Evolutionary conservation across 2,797 vertebrate genomes (phyloP).

Genomic region (Arrhamphus sclerolepis): DNA sequence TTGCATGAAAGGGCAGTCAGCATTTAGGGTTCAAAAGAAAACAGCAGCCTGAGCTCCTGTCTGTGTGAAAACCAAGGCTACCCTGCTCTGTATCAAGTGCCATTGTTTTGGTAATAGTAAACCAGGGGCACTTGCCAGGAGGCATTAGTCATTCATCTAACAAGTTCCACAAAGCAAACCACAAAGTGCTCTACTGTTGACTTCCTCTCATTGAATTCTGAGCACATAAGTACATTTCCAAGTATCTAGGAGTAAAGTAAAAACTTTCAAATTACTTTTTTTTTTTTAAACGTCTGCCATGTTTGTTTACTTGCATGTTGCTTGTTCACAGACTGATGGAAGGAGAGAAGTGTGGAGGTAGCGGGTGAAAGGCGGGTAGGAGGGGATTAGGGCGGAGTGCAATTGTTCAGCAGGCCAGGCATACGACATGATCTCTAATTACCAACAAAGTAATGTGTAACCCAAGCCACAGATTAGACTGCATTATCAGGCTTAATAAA

Average conservation of each 20-base stretch:
- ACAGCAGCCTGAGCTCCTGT: slow-evolving; percentile 67
- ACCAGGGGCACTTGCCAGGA: slow-evolving; percentile 78
- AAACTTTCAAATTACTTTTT: slow-evolving; percentile 45
- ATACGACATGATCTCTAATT: slow-evolving; percentile 80
- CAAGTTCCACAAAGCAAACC: slow-evolving; percentile 78
- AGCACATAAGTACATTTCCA: slow-evolving; percentile 64
- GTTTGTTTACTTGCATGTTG: slow-evolving; percentile 52
- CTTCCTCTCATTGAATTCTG: slow-evolving; percentile 76
- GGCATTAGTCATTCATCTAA: slow-evolving; percentile 78
- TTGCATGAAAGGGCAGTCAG: slow-evolving; percentile 69
- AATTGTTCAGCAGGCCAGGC: slow-evolving; percentile 72
- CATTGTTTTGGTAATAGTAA: slow-evolving; percentile 80
- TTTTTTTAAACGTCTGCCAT: slow-evolving; percentile 57
- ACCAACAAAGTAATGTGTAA: slow-evolving; percentile 79
- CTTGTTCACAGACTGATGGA: slow-evolving; percentile 25
- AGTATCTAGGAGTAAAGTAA: slow-evolving; percentile 45
- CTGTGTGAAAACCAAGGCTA: slow-evolving; percentile 74
- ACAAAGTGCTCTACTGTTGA: slow-evolving; percentile 72
- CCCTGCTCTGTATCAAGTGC: slow-evolving; percentile 72
- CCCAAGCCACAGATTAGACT: slow-evolving; percentile 74
- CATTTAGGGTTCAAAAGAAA: slow-evolving; percentile 72
- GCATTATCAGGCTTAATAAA: slow-evolving; percentile 80
- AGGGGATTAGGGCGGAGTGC: slow-evolving; percentile 75
- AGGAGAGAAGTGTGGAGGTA: slow-evolving; percentile 52
- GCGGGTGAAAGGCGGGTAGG: slow-evolving; percentile 62